phyloP scores from a whole-genome alignment of 2,888 invertebrate species.

The Norana najaformis region DNA sequence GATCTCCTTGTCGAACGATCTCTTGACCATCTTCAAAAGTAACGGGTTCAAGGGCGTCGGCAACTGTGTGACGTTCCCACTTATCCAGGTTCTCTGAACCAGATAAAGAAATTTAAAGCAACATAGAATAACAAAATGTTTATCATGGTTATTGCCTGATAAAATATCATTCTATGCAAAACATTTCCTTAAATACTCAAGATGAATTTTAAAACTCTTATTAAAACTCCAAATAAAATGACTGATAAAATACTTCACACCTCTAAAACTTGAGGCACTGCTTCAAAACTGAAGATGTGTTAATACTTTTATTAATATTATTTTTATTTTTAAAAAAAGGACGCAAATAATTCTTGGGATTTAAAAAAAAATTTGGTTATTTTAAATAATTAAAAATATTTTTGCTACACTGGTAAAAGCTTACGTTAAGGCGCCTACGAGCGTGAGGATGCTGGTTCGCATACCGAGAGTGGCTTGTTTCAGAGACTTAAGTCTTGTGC shows the following conservation, averaged over 20 bases:
- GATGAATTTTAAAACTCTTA: not conserved
- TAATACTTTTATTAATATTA: not conserved
- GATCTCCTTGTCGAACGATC: slow-evolving; percentile 96
- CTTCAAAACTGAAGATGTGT: too few species aligned
- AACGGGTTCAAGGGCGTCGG: slow-evolving; percentile 94
- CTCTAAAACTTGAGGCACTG: too few species aligned
- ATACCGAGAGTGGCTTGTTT: too few species aligned
- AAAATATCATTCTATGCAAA: too few species aligned
- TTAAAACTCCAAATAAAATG: not conserved
- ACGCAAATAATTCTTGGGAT: not conserved
- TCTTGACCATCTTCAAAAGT: slow-evolving; percentile 90
- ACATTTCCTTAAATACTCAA: not conserved
- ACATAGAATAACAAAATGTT: not conserved
- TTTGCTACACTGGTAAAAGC: too few species aligned
- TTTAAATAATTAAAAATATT: too few species aligned
- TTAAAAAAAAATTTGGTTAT: too few species aligned
- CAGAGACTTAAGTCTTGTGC: too few species aligned
- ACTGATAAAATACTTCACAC: not conserved
- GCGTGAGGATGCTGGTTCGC: too few species aligned
- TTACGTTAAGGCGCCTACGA: too few species aligned
- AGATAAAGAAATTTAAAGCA: not conserved
- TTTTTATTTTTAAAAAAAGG: not conserved
- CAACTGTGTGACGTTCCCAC: slow-evolving; percentile 97
- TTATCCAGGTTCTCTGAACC: slow-evolving; percentile 89
- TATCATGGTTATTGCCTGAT: too few species aligned